Conservation (phyloP, 2,113 vertebrate genomes). For the Panthera leo region DNA sequence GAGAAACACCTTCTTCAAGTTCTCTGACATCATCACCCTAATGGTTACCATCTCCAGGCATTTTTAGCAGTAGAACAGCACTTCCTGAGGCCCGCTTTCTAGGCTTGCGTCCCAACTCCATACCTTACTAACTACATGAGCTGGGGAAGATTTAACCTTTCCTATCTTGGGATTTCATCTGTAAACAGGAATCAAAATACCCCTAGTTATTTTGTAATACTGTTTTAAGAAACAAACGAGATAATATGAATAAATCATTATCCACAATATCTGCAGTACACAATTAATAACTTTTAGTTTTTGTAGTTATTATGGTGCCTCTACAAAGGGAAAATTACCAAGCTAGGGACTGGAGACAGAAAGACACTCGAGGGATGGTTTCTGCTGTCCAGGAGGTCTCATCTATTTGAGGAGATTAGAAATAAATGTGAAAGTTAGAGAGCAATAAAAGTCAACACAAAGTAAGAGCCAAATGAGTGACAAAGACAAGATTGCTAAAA, state of each 20-base stretch:
- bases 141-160: background rate
- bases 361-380: background rate
- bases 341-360: background rate
- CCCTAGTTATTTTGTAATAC: background rate
- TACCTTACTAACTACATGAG: background rate
- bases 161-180: background rate
- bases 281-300: background rate
- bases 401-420: background rate
- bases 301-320: background rate
- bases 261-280: background rate
- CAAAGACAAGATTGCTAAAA: background rate
- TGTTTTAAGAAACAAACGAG: background rate
- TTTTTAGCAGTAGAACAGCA: background rate
- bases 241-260: background rate
- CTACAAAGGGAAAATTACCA: background rate
- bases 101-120: background rate
- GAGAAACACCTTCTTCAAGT: background rate
- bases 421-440: conserved; percentile 7
- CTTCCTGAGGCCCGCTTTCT: background rate
- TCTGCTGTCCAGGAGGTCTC: background rate
- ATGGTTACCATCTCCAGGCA: background rate
- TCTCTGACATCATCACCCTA: background rate
- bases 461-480: background rate
- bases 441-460: background rate
- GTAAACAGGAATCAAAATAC: background rate